Conservation (phyloP, 2,888 invertebrate species). For the Halictus ligatus region DNA sequence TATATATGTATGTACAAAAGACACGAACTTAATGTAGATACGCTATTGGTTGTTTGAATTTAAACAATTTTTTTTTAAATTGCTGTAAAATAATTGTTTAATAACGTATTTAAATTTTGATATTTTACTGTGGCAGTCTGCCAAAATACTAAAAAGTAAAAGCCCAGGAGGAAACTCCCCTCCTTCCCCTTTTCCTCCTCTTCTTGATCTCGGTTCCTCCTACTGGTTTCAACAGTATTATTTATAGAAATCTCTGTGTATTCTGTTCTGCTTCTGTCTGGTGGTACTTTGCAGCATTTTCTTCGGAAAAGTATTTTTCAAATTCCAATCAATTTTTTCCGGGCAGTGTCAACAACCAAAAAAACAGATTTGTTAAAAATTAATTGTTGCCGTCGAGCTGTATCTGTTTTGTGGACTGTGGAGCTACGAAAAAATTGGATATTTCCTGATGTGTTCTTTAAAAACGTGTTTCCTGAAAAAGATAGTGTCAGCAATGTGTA, state of each 20-base stretch:
- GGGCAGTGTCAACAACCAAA: constrained; percentile 30
- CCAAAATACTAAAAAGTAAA: constrained; percentile 79
- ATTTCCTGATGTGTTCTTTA: constrained; percentile 6
- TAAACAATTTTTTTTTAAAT: constrained; percentile 27
- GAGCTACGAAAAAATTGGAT: constrained; percentile 1
- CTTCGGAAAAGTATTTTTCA: constrained; percentile 68
- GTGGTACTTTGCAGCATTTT: constrained; percentile 75
- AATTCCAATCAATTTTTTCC: constrained; percentile 46
- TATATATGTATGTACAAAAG: background rate
- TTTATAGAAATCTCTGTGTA: constrained; percentile 83
- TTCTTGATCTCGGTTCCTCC: constrained; percentile 68
- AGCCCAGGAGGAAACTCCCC: constrained; percentile 68
- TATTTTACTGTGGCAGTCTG: constrained; percentile 65
- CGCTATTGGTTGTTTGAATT: background rate
- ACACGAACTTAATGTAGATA: constrained; percentile 21
- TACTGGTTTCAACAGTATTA: constrained; percentile 78
- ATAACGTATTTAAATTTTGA: constrained; percentile 46
- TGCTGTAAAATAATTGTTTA: constrained; percentile 8
- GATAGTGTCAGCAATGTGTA: constrained; percentile 3
- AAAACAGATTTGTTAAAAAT: constrained; percentile 29
- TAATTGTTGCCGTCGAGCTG: constrained; percentile 1
- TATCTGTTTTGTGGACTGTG: constrained; percentile 23
- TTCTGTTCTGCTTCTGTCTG: constrained; percentile 80
- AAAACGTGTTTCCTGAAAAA: constrained; percentile 5
- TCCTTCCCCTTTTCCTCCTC: constrained; percentile 67